These are phyloP conservation scores for Zaprionus africanus DNA, from an alignment of 1,140 invertebrate genomes.

Conservation along the genomic window DNA sequence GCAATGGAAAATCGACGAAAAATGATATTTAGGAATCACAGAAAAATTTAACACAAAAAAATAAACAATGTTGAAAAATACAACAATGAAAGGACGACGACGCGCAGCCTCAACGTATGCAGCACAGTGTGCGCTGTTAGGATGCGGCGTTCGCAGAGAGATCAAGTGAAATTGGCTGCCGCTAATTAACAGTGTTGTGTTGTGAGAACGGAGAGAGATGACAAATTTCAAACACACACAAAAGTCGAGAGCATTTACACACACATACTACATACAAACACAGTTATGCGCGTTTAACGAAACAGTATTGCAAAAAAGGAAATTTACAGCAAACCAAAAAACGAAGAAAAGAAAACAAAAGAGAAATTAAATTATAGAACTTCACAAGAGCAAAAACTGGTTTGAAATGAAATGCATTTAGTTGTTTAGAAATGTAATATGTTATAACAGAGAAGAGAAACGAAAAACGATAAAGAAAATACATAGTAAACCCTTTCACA, in stretches of 20 bases:
- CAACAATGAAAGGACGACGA: background rate
- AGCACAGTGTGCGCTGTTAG: slow-evolving; percentile 22
- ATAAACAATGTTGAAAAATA: slow-evolving; percentile 12
- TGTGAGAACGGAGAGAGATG: background rate
- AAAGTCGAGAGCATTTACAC: slow-evolving; percentile 8
- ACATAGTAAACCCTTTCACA: slow-evolving; percentile 25
- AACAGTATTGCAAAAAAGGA: slow-evolving; percentile 67
- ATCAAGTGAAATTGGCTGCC: background rate
- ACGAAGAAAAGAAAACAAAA: slow-evolving; percentile 17
- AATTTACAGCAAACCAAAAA: slow-evolving; percentile 23
- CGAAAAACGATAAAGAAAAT: slow-evolving; percentile 37
- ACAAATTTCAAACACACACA: slow-evolving; percentile 14
- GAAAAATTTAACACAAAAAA: slow-evolving; percentile 6
- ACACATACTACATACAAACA: slow-evolving; percentile 36
- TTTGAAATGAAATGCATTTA: slow-evolving; percentile 50
- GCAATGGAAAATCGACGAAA: slow-evolving; percentile 18
- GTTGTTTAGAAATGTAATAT: slow-evolving; percentile 44
- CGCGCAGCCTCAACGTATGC: slow-evolving; percentile 23
- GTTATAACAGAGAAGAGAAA: slow-evolving; percentile 15
- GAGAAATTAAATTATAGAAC: slow-evolving; percentile 9
- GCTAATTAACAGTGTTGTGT: background rate
- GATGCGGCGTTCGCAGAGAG: background rate
- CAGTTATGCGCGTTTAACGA: slow-evolving; percentile 46
- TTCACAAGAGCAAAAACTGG: slow-evolving; percentile 28
- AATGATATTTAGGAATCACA: slow-evolving; percentile 26